Evolutionary conservation across 2,888 invertebrate genomes (phyloP).

Genomic region (Nezara viridula): DNA sequence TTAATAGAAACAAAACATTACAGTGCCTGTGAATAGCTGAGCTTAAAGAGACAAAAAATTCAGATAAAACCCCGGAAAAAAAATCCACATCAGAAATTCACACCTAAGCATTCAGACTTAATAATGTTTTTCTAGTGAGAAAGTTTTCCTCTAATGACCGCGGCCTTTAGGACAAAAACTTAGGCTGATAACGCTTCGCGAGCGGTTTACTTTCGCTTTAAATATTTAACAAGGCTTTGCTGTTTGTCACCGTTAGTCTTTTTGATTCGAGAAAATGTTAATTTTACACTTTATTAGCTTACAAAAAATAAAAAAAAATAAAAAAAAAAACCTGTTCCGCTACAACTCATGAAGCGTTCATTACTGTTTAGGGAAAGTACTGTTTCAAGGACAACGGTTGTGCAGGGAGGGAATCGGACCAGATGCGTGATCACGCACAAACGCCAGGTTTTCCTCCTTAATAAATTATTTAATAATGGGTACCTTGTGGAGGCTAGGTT

Average conservation of each 20-base stretch:
- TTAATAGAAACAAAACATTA: neutral
- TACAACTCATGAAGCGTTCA: too few species aligned
- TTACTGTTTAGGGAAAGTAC: too few species aligned
- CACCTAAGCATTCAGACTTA: slow-evolving; percentile 25
- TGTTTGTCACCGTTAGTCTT: neutral
- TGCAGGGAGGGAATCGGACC: too few species aligned
- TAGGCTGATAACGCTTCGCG: neutral
- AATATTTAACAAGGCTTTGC: slow-evolving; percentile 8
- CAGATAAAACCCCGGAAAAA: neutral
- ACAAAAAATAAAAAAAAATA: too few species aligned
- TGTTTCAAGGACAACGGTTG: too few species aligned
- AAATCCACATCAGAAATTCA: slow-evolving; percentile 8
- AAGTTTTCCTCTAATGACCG: neutral
- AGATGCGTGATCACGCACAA: too few species aligned
- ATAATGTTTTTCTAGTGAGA: slow-evolving; percentile 31
- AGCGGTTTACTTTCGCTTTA: slow-evolving; percentile 18
- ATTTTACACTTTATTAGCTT: neutral
- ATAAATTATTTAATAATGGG: too few species aligned
- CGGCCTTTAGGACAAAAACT: neutral
- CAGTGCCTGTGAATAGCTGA: neutral
- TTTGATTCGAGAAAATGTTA: neutral
- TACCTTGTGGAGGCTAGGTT: too few species aligned
- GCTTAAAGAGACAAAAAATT: neutral
- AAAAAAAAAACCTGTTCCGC: too few species aligned
- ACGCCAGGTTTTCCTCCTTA: too few species aligned